These are phyloP conservation scores for Cyaniris semiargus DNA, from an alignment of 2,888 invertebrate genomes.

Conservation along the genomic window DNA sequence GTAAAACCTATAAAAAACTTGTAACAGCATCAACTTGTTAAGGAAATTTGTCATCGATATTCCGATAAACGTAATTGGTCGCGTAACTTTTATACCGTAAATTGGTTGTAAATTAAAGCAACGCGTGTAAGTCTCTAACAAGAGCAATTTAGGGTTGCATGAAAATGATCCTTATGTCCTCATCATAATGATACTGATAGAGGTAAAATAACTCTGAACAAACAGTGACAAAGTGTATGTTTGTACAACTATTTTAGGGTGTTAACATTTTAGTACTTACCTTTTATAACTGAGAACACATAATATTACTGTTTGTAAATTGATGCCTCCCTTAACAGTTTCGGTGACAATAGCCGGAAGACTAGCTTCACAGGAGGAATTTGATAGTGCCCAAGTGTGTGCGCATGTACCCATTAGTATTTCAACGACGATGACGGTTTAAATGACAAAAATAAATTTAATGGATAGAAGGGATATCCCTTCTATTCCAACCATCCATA, in stretches of 20 bases:
- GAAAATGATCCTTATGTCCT: neutral
- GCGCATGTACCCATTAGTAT: no score
- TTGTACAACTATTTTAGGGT: neutral
- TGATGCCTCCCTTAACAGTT: no score
- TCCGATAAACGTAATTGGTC: constrained; percentile 6
- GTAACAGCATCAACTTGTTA: neutral
- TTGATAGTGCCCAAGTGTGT: no score
- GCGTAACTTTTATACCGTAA: neutral
- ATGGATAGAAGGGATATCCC: no score
- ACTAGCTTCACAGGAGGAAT: no score
- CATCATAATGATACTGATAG: neutral
- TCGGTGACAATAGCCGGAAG: no score
- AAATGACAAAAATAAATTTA: no score
- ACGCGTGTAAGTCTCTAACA: neutral
- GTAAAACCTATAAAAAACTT: neutral
- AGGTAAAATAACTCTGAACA: neutral
- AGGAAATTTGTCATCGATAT: neutral
- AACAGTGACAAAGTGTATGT: neutral
- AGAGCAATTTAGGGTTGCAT: neutral
- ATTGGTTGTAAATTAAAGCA: neutral
- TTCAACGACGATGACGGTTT: no score
- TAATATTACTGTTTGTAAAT: no score
- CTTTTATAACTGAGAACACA: neutral
- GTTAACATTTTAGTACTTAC: neutral
- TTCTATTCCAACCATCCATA: no score